phyloP scores from a whole-genome alignment of 2,797 vertebrate genomes.

The Varecia variegata region DNA sequence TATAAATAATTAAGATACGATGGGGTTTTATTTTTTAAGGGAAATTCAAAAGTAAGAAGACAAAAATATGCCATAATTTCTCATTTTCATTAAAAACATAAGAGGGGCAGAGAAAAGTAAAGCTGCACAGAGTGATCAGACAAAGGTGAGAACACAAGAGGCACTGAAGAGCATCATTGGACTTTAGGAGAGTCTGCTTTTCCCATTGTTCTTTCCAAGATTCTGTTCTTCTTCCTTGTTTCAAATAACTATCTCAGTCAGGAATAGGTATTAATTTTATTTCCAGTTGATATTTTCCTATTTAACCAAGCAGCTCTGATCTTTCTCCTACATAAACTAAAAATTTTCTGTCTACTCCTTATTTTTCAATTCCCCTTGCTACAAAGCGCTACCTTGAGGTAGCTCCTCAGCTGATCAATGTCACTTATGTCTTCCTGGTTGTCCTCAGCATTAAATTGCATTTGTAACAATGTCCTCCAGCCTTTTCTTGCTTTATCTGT shows the following conservation, averaged over 20 bases:
- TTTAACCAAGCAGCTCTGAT: neutral
- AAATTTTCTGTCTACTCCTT: neutral
- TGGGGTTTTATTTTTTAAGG: neutral
- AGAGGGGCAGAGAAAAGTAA: neutral
- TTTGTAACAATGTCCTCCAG: neutral
- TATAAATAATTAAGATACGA: conserved; percentile 2
- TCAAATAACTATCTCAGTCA: neutral
- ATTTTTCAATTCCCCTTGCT: neutral
- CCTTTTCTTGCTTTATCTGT: neutral
- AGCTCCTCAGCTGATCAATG: neutral
- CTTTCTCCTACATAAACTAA: neutral
- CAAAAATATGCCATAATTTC: neutral
- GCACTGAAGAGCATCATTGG: neutral
- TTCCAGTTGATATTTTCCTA: conserved; percentile 1
- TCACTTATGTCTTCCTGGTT: neutral
- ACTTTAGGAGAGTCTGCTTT: neutral
- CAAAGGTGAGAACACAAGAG: neutral
- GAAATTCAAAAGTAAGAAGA: neutral
- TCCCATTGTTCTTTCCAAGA: neutral
- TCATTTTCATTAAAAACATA: neutral
- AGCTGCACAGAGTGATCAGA: neutral
- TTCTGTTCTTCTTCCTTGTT: neutral
- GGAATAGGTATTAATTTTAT: neutral
- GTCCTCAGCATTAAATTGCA: neutral
- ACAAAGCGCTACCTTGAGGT: neutral